Evolutionary conservation across 2,113 vertebrate species (phyloP).

Genomic region (Sceloporus tristichus): DNA sequence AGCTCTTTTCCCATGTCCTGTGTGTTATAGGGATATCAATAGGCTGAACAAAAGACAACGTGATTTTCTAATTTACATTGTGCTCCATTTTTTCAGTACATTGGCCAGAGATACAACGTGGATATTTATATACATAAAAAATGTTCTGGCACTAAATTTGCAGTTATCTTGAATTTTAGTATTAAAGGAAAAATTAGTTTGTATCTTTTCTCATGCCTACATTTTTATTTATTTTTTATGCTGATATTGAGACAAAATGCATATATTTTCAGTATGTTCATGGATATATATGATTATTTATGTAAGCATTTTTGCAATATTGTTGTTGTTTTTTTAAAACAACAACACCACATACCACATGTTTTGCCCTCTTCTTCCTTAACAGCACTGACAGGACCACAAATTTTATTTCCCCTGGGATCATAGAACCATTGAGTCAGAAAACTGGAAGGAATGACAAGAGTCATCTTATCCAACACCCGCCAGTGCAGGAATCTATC

Average conservation of each 20-base stretch:
- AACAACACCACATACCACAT: not conserved
- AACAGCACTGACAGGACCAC: not conserved
- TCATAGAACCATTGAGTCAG: too few species aligned
- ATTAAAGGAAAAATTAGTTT: too few species aligned
- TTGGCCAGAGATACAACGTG: not conserved
- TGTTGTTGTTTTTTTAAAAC: too few species aligned
- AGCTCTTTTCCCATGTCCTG: not conserved
- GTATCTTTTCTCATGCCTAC: too few species aligned
- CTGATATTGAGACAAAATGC: too few species aligned
- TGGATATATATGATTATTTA: not conserved
- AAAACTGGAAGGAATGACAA: too few species aligned
- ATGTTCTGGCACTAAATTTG: not conserved
- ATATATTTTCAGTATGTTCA: not conserved
- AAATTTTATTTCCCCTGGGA: not conserved
- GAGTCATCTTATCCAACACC: too few species aligned
- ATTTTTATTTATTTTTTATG: too few species aligned
- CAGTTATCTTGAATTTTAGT: too few species aligned
- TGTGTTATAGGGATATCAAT: not conserved
- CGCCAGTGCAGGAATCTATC: too few species aligned
- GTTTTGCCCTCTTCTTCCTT: not conserved
- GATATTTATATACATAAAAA: not conserved
- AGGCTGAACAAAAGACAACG: too few species aligned
- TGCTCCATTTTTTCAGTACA: not conserved
- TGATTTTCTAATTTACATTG: not conserved
- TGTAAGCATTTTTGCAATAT: too few species aligned